These are phyloP conservation scores for Thunnus albacares DNA, from an alignment of 2,797 vertebrate species.

Conservation along the genomic window DNA sequence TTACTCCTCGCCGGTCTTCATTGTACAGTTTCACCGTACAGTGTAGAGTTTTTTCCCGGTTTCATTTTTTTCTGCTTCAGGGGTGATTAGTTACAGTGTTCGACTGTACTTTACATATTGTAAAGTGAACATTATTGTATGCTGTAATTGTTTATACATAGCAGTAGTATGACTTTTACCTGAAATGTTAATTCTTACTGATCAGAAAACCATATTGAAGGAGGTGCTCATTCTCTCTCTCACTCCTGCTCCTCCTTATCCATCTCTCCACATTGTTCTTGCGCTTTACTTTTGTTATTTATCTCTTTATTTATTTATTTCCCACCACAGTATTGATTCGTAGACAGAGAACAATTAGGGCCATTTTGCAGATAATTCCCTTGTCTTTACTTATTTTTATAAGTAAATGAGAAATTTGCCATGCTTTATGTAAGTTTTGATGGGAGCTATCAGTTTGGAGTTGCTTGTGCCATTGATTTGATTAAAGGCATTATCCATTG, in stretches of 20 bases:
- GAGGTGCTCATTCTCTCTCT: neutral
- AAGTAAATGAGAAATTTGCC: constrained; percentile 88
- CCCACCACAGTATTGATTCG: constrained; percentile 80
- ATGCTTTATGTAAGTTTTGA: constrained; percentile 88
- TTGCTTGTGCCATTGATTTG: constrained; percentile 93
- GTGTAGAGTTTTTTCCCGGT: neutral
- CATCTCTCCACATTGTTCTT: constrained; percentile 49
- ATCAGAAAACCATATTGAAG: constrained; percentile 24
- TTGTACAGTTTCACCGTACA: constrained; percentile 14
- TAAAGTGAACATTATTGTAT: neutral
- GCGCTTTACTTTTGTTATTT: constrained; percentile 76
- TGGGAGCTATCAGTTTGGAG: constrained; percentile 83
- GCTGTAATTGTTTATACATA: constrained; percentile 2
- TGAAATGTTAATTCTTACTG: neutral
- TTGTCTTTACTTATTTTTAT: constrained; percentile 80
- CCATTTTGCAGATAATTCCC: constrained; percentile 84
- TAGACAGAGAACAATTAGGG: constrained; percentile 82
- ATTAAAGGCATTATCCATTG: constrained; percentile 99
- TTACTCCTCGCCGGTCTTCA: constrained; percentile 28
- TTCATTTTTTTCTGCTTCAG: constrained; percentile 5
- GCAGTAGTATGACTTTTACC: neutral
- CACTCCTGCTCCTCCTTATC: constrained; percentile 6
- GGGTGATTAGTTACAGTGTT: constrained; percentile 2
- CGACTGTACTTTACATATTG: neutral
- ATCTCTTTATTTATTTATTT: constrained; percentile 68